A percentile compares a stretch with the other conserved stretches of the same genome.
phyloP scores from a whole-genome alignment of 2,797 vertebrate species.

The Kryptopterus vitreolus region DNA sequence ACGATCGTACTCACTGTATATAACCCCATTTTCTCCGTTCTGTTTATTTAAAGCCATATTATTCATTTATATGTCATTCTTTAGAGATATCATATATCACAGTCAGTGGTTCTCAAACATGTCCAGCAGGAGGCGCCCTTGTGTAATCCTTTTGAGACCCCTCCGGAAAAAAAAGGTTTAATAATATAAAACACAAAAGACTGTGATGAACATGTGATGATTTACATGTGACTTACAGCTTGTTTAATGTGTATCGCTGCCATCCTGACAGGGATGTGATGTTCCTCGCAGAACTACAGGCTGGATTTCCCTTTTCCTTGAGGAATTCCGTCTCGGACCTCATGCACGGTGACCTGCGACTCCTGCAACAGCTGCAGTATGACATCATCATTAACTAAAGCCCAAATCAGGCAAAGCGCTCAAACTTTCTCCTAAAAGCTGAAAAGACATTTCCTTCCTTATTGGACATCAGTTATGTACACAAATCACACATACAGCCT shows the following conservation, averaged over 20 bases:
- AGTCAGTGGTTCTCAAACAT: too few relatives aligned
- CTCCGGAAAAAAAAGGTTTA: too few relatives aligned
- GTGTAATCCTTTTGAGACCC: too few relatives aligned
- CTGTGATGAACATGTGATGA: neutral
- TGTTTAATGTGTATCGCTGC: neutral
- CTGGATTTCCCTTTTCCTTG: conserved; percentile 40
- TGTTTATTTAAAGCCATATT: too few relatives aligned
- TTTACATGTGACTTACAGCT: neutral
- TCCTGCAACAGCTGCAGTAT: conserved; percentile 15
- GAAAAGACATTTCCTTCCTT: too few relatives aligned
- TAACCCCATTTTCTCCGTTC: too few relatives aligned
- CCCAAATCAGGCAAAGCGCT: neutral
- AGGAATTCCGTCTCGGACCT: conserved; percentile 40
- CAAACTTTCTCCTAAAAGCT: neutral
- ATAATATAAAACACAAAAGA: neutral
- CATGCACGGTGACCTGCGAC: conserved; percentile 1
- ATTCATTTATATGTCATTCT: too few relatives aligned
- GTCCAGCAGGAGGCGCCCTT: too few relatives aligned
- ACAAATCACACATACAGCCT: too few relatives aligned
- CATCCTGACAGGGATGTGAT: conserved; percentile 40
- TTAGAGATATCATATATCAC: too few relatives aligned
- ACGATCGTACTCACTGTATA: too few relatives aligned
- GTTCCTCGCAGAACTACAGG: conserved; percentile 5
- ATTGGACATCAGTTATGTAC: too few relatives aligned
- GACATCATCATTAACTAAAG: conserved; percentile 11